A percentile compares a stretch with the other conserved stretches of the same genome.
These are phyloP conservation scores for Neodiprion lecontei DNA, from an alignment of 1,140 invertebrate genomes.

Conservation along the genomic window DNA sequence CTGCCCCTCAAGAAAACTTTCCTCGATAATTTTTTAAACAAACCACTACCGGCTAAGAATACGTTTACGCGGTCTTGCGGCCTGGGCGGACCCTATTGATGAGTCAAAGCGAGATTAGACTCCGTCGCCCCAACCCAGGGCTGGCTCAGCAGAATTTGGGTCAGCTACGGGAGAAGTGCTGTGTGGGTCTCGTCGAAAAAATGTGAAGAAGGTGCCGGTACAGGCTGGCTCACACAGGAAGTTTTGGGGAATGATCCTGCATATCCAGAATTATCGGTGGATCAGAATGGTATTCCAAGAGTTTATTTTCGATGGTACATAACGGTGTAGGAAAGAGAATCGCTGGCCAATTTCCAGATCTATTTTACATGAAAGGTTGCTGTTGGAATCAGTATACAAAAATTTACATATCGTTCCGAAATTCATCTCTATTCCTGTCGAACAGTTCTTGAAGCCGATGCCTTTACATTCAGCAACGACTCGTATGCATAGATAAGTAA, in stretches of 20 bases:
- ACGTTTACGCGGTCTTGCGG: not conserved
- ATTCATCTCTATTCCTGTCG: not conserved
- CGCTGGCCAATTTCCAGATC: not conserved
- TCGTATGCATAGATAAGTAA: not conserved
- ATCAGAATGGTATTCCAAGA: not conserved
- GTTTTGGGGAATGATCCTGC: constrained; percentile 7
- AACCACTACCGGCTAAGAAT: constrained; percentile 32
- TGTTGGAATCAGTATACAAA: no score
- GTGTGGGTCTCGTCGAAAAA: not conserved
- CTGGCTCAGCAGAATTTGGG: constrained; percentile 36
- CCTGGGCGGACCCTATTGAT: constrained; percentile 38
- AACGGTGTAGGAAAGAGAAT: not conserved
- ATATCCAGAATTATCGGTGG: not conserved
- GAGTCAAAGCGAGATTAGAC: constrained; percentile 33
- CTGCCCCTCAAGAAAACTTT: constrained; percentile 44
- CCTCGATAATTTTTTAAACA: constrained; percentile 63
- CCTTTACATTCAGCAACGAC: not conserved
- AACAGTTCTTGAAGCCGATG: not conserved
- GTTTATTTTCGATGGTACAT: not conserved
- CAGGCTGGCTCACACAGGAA: constrained; percentile 29
- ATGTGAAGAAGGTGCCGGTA: constrained; percentile 17
- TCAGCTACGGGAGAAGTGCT: constrained; percentile 31
- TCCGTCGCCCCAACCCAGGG: constrained; percentile 5
- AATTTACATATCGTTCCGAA: not conserved
- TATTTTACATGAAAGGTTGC: not conserved